A percentile compares a stretch with the other conserved stretches of the same genome.
Conservation (phyloP, 2,113 vertebrate species). For the Pardalotus punctatus region DNA sequence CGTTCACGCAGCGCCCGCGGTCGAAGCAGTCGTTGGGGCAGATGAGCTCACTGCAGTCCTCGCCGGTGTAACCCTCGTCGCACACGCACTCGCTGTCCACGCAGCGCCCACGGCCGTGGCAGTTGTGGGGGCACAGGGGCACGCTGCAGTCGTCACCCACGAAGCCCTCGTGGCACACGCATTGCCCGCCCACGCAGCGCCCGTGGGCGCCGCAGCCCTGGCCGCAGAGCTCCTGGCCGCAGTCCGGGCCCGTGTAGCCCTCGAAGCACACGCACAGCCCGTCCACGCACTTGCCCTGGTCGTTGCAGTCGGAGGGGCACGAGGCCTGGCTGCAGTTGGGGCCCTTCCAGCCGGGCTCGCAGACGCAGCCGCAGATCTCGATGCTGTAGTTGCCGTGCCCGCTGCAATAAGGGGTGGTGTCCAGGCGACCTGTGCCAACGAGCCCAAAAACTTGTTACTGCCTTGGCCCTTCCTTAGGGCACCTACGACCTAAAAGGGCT, state of each 20-base stretch:
- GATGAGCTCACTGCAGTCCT: constrained; percentile 92
- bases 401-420: constrained; percentile 88
- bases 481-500: rapidly evolving
- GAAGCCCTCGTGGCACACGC: constrained; percentile 88
- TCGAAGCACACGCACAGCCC: constrained; percentile 91
- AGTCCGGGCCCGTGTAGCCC: constrained; percentile 85
- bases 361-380: constrained; percentile 75
- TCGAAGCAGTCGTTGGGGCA: constrained; percentile 96
- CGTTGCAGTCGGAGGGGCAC: constrained; percentile 89
- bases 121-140: constrained; percentile 89
- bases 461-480: too few relatives aligned
- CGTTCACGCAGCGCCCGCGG: constrained; percentile 91
- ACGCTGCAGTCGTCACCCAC: constrained; percentile 83
- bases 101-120: constrained; percentile 85
- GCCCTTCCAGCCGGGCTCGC: constrained; percentile 78
- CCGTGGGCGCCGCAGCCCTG: constrained; percentile 84
- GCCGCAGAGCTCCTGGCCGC: constrained; percentile 82
- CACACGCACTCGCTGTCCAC: constrained; percentile 90
- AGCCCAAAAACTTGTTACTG: background rate
- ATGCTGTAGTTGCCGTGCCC: constrained; percentile 92
- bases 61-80: constrained; percentile 88
- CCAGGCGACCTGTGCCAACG: constrained; percentile 77
- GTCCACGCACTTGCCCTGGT: constrained; percentile 90
- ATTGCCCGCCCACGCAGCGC: constrained; percentile 81
- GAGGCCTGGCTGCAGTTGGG: constrained; percentile 84